Evolutionary conservation across 2,888 invertebrate genomes (phyloP), one percentile per base, ranked within the genome.

Genomic region (Melinaea menophilus): DNA sequence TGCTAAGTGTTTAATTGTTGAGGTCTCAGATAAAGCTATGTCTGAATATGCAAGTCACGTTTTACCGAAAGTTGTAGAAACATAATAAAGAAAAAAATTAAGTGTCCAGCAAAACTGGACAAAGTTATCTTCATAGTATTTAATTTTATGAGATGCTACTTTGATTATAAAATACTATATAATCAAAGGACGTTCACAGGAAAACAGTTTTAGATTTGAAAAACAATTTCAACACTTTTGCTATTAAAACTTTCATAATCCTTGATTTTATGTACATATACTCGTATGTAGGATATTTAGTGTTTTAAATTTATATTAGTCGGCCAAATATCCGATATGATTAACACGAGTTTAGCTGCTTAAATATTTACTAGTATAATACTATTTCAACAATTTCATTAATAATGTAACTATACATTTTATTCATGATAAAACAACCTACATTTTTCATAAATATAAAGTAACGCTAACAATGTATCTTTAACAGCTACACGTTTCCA

Each of bases 381-480:
- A 41, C 22, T 22, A 9, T 7, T 41, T 41, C 41, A 41, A 41
- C 41, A 41, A 41, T 9, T 3, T 41, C 7, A 41, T 41, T 7
- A 41, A 41, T 41, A 9, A 9, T 41, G 3, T 31, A 31, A 48
- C 12, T 13, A 2, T n/a, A 7, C 11, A 11, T 31, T 9, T 22
- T 22, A 22, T 22, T 22, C 22, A 22, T 22, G 9, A 51, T 51
- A 51, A 51, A 51, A 31, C 9, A 31, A 48, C 31, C 9, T 3
- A 51, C 11, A 51, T 31, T 51, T 31, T 51, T 51, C 51, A 51
- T 51, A 51, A 51, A 46, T 58, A 62, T 62, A 62, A 58, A 62
- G 58, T 55, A 64, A 58, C 58, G 45, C 56, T 47, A 62, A 51
- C 51, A 61, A 61, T 58, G n/a, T 59, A 34, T 13, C 58, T 59